A percentile compares a stretch with the other conserved stretches of the same genome.
These are phyloP conservation scores for Embiotoca jacksoni DNA, from an alignment of 2,113 vertebrate genomes.

Conservation along the genomic window DNA sequence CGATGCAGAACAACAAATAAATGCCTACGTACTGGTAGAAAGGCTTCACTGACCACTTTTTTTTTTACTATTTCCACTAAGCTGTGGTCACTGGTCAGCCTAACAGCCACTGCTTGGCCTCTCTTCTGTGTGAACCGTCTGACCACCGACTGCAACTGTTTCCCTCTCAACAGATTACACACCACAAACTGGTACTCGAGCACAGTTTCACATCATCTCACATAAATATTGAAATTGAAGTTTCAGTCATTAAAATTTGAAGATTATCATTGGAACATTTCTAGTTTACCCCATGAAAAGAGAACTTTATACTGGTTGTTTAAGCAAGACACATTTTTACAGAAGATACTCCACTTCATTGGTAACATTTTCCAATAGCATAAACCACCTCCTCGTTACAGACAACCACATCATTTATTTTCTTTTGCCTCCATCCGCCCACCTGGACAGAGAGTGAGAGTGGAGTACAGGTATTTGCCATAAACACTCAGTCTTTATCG, in stretches of 20 bases:
- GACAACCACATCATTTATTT: constrained; percentile 43
- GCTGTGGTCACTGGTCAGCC: constrained; percentile 75
- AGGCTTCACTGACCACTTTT: constrained; percentile 14
- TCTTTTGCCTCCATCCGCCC: constrained; percentile 36
- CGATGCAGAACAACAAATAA: too few species aligned
- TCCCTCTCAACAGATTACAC: constrained; percentile 1
- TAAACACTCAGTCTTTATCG: constrained; percentile 73
- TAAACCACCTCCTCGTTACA: constrained; percentile 9
- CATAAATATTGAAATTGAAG: not conserved
- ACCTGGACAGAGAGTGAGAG: constrained; percentile 53
- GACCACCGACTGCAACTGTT: too few species aligned
- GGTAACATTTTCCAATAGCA: not conserved
- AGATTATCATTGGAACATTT: not conserved
- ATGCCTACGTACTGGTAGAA: too few species aligned
- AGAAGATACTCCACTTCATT: not conserved
- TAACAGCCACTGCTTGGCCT: constrained; percentile 43
- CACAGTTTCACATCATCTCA: constrained; percentile 27
- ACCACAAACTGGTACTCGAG: constrained; percentile 68
- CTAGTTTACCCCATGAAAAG: too few species aligned
- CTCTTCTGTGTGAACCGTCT: not conserved
- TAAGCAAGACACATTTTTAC: not conserved
- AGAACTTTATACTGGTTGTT: not conserved
- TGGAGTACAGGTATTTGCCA: constrained; percentile 51
- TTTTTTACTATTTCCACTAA: constrained; percentile 38
- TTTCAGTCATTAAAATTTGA: not conserved